These are phyloP conservation scores for Picathartes gymnocephalus DNA, from an alignment of 2,113 vertebrate genomes.

Conservation along the genomic window DNA sequence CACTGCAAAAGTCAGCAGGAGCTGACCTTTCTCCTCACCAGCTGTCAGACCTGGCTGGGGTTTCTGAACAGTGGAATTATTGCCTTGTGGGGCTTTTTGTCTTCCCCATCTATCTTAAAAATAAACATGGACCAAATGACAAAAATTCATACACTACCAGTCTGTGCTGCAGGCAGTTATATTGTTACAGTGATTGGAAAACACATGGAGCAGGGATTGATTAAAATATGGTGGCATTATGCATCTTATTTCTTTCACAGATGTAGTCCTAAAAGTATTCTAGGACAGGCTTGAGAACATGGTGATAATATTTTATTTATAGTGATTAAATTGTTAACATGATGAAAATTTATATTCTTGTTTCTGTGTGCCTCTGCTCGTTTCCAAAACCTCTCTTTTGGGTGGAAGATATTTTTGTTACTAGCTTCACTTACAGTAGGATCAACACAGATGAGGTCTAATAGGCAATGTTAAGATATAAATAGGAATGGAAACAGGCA, in stretches of 20 bases:
- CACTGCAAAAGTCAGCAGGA: not conserved
- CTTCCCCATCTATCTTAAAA: not conserved
- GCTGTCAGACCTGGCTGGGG: constrained; percentile 2
- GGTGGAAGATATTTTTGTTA: not conserved
- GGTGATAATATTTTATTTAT: not conserved
- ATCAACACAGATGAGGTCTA: not conserved
- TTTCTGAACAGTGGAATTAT: not conserved
- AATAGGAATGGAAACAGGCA: not conserved
- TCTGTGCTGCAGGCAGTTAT: not conserved
- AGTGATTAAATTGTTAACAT: not conserved
- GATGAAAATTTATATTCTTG: not conserved
- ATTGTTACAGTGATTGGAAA: not conserved
- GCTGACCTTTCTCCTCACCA: constrained; percentile 11
- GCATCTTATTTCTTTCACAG: not conserved
- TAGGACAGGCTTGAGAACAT: not conserved
- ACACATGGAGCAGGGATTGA: not conserved
- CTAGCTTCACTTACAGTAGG: not conserved
- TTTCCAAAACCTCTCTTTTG: not conserved
- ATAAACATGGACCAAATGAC: not conserved
- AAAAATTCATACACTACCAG: not conserved
- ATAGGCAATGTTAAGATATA: not conserved
- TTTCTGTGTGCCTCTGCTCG: not conserved
- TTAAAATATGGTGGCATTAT: not conserved
- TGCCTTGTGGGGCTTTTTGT: not conserved
- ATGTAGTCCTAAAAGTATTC: not conserved